Evolutionary conservation across 2,113 vertebrate species (phyloP).

Genomic region (Leptobrachium leishanense): DNA sequence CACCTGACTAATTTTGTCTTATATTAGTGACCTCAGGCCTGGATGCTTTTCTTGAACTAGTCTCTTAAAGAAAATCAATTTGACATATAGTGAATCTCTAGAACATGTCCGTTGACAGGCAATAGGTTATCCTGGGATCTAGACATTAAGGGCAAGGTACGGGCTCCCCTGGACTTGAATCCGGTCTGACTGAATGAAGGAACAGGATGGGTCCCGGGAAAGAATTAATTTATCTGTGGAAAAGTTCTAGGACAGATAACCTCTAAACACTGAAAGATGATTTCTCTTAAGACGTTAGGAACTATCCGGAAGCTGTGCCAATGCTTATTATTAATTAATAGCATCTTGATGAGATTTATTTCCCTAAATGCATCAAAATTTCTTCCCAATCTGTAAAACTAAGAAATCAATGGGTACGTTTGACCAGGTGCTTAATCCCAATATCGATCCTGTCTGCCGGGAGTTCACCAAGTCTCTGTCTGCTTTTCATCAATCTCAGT

Average conservation of each 20-base stretch:
- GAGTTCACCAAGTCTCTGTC: slow-evolving; percentile 40
- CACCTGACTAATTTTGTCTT: no score
- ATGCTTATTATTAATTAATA: slow-evolving; percentile 44
- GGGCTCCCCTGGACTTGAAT: no score
- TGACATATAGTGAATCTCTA: no score
- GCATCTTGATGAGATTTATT: slow-evolving; percentile 46
- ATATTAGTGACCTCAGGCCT: no score
- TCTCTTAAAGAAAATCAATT: no score
- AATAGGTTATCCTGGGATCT: no score
- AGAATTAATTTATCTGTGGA: no score
- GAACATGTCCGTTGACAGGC: no score
- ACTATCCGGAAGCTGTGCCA: not conserved
- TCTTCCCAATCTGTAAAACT: slow-evolving; percentile 44
- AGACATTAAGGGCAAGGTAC: no score
- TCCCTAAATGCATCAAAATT: slow-evolving; percentile 48
- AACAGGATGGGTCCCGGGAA: no score
- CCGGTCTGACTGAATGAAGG: no score
- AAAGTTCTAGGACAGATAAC: not conserved
- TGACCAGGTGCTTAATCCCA: slow-evolving; percentile 48
- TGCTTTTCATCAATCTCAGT: slow-evolving; percentile 38
- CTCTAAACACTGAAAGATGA: not conserved
- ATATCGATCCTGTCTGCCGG: slow-evolving; percentile 48
- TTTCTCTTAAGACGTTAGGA: slow-evolving; percentile 1
- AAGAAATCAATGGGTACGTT: slow-evolving; percentile 40
- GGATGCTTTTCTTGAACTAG: no score